Percentiles rank a stretch among this genome's conserved stretches.
phyloP scores from a whole-genome alignment of 2,113 vertebrate species.

The Toxotes jaculatrix region DNA sequence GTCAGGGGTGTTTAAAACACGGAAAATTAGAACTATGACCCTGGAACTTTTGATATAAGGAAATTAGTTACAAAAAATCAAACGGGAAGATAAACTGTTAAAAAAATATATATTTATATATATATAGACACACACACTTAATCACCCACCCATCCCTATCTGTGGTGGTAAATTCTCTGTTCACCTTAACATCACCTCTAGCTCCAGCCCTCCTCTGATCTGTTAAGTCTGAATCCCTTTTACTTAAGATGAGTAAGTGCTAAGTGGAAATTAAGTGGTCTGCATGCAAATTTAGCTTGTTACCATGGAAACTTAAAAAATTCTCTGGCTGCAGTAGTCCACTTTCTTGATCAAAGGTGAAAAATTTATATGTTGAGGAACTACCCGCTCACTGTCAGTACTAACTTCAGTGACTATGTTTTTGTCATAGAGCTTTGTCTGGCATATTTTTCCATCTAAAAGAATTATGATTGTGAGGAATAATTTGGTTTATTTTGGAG shows the following conservation, averaged over 20 bases:
- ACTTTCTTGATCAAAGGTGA: not conserved
- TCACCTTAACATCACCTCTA: not conserved
- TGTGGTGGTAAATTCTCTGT: not conserved
- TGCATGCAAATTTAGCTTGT: conserved; percentile 21
- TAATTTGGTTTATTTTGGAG: not conserved
- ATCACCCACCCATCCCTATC: not conserved
- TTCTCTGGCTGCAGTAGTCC: not conserved
- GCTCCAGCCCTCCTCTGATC: conserved; percentile 10
- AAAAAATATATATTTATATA: not conserved
- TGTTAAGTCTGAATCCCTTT: conserved; percentile 5
- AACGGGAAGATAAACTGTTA: too few relatives aligned
- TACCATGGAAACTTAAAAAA: conserved; percentile 33
- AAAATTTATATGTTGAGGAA: conserved; percentile 2
- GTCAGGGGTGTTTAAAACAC: too few relatives aligned
- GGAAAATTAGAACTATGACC: not conserved
- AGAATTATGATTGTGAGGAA: too few relatives aligned
- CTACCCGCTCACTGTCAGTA: not conserved
- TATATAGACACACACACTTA: too few relatives aligned
- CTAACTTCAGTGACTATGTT: not conserved
- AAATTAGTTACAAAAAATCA: not conserved
- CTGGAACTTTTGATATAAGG: not conserved
- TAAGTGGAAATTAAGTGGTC: conserved; percentile 27
- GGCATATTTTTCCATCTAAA: not conserved
- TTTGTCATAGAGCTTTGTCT: not conserved
- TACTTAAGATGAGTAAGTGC: conserved; percentile 1